Conservation (phyloP, 2,113 vertebrate genomes). For the Coregonus clupeaformis region DNA sequence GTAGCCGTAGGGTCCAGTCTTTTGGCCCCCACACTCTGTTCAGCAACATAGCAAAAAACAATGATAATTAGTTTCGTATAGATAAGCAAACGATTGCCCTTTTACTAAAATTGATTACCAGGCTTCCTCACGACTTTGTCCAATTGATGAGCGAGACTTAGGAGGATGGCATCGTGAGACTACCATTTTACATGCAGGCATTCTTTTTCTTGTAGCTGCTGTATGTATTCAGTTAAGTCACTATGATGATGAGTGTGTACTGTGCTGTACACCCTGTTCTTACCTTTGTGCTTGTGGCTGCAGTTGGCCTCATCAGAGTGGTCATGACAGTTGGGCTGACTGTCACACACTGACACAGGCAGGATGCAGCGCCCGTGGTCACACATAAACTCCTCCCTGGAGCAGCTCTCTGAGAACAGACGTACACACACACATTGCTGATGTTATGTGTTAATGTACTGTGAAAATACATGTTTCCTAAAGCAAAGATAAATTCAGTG, state of each 20-base stretch:
- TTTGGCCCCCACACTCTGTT: conserved; percentile 85
- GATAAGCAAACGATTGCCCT: no score
- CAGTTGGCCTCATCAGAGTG: conserved; percentile 85
- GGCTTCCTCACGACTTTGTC: no score
- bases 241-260: no score
- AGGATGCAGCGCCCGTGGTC: conserved; percentile 83
- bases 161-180: no score
- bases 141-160: no score
- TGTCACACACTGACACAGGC: conserved; percentile 81
- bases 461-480: neutral
- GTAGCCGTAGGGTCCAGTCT: conserved; percentile 71
- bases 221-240: no score
- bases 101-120: no score
- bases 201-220: no score
- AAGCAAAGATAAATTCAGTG: neutral
- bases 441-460: neutral
- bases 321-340: conserved; percentile 81
- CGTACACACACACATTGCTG: conserved; percentile 7
- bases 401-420: conserved; percentile 80
- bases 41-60: conserved; percentile 13
- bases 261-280: neutral
- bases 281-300: conserved; percentile 75
- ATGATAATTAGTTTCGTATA: no score
- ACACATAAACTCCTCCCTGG: conserved; percentile 86
- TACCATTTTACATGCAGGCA: no score